phyloP scores from a whole-genome alignment of 1,140 invertebrate species.

The Anastrepha ludens region DNA sequence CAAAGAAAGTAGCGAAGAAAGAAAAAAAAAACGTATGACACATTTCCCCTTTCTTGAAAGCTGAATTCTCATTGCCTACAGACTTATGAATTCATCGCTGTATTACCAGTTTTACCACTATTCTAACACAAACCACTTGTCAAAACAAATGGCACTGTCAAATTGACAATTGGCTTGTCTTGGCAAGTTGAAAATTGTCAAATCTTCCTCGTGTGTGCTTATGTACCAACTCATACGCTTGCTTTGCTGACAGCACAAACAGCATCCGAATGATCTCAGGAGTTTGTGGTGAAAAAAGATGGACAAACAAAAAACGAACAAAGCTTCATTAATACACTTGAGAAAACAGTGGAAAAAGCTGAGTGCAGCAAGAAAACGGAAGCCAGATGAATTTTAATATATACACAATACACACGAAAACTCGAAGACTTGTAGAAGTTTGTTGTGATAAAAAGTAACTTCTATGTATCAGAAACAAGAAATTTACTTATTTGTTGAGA shows the following conservation, averaged over 20 bases:
- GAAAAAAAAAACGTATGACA: background rate
- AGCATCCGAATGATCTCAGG: background rate
- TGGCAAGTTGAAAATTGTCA: background rate
- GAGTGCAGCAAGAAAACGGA: too few relatives aligned
- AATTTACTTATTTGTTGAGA: too few relatives aligned
- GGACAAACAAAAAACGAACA: background rate
- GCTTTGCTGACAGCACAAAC: background rate
- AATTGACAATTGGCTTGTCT: conserved; percentile 1
- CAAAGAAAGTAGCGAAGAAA: background rate
- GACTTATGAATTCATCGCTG: background rate
- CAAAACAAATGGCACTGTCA: conserved; percentile 35
- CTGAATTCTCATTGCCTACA: background rate
- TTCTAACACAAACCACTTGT: conserved; percentile 34
- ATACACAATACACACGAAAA: background rate
- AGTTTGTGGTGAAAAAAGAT: background rate
- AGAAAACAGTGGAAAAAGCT: conserved; percentile 6
- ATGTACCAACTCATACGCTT: background rate
- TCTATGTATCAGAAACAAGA: background rate
- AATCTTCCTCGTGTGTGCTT: background rate
- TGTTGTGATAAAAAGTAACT: background rate
- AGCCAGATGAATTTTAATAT: background rate
- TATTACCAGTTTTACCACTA: background rate
- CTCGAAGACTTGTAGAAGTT: too few relatives aligned
- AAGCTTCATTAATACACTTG: conserved; percentile 23
- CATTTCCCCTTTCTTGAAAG: background rate